Evolutionary conservation across 2,113 vertebrate genomes (phyloP).

Genomic region (Coptodon bakossiorum): DNA sequence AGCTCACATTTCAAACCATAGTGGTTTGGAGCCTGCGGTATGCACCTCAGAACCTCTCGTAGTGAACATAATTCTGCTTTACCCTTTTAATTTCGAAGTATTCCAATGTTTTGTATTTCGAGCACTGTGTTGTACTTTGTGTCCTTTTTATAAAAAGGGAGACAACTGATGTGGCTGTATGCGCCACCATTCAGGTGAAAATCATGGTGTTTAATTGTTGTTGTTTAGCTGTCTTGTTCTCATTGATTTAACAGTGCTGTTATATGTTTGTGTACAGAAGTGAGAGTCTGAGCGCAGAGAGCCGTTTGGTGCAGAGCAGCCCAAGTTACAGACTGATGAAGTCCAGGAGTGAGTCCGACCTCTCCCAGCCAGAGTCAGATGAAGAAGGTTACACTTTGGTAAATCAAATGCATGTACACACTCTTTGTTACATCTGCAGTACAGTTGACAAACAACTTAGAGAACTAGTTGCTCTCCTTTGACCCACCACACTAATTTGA

Average conservation of each 20-base stretch:
- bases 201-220: background rate
- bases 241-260: background rate
- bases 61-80: background rate
- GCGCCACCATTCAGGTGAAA: background rate
- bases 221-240: background rate
- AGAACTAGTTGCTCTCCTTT: background rate
- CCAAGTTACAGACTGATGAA: slow-evolving; percentile 89
- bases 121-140: background rate
- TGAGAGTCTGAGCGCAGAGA: slow-evolving; percentile 94
- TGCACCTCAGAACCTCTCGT: background rate
- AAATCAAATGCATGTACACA: background rate
- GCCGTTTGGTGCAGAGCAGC: slow-evolving; percentile 80
- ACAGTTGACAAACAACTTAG: background rate
- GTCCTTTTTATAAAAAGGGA: background rate
- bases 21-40: background rate
- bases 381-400: slow-evolving; percentile 90
- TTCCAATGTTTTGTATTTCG: background rate
- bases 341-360: slow-evolving; percentile 93
- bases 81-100: background rate
- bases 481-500: background rate
- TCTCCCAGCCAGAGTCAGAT: slow-evolving; percentile 96
- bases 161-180: fast-evolving
- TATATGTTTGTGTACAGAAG: slow-evolving; percentile 72
- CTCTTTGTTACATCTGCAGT: background rate
- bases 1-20: background rate